Percentiles rank a stretch among this genome's conserved stretches.
phyloP scores from a whole-genome alignment of 1,140 invertebrate species.

The Luehdorfia chinensis region DNA sequence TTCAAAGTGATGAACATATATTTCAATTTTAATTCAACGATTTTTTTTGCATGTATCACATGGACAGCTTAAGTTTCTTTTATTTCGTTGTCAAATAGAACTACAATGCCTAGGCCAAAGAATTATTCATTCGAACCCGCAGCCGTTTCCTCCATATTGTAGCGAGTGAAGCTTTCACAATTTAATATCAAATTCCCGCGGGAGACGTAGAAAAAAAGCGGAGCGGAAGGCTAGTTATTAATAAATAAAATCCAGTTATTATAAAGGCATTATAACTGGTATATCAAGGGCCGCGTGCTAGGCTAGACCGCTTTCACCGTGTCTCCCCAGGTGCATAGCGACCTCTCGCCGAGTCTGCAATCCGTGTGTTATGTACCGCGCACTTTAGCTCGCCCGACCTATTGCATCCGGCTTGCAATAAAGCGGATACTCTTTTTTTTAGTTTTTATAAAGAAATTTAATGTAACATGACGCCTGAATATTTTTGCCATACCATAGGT shows the following conservation, averaged over 20 bases:
- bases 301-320: conserved; percentile 35
- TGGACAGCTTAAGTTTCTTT: conserved; percentile 11
- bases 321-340: conserved; percentile 24
- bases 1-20: too few relatives aligned
- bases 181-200: conserved; percentile 20
- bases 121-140: conserved; percentile 10
- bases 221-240: conserved; percentile 28
- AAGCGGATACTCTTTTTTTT: conserved; percentile 10
- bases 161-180: conserved; percentile 9
- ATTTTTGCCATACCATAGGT: conserved; percentile 1
- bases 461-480: conserved; percentile 15
- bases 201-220: conserved; percentile 18
- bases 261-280: conserved; percentile 28
- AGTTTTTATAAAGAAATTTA: conserved; percentile 15
- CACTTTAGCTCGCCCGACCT: conserved; percentile 3
- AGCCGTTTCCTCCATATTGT: conserved; percentile 15
- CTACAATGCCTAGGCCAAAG: conserved; percentile 10
- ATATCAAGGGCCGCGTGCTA: conserved; percentile 30
- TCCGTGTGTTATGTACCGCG: not conserved
- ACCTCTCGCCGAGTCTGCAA: conserved; percentile 2
- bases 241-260: conserved; percentile 34
- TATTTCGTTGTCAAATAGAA: not conserved
- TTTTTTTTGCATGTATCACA: not conserved
- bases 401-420: conserved; percentile 14
- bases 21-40: too few relatives aligned